Conservation (phyloP, 2,888 invertebrate species). For the Coleophora flavipennella region DNA sequence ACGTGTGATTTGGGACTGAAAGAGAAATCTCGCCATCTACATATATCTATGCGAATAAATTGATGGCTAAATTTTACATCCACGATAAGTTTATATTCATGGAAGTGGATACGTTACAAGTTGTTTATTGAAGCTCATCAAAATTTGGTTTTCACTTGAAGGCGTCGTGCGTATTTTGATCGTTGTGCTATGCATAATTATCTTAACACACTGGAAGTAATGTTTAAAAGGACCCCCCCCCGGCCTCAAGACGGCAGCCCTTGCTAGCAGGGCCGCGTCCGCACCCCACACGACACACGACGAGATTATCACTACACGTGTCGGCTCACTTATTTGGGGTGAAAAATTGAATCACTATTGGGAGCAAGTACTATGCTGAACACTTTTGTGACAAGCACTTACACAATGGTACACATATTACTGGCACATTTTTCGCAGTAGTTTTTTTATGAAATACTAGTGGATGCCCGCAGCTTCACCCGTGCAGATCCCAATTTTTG, state of each 20-base stretch:
- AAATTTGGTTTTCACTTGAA: slow-evolving; percentile 18
- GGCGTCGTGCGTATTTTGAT: slow-evolving; percentile 29
- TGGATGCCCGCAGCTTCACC: no score
- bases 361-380: slow-evolving; percentile 42
- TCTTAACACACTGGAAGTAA: slow-evolving; percentile 46
- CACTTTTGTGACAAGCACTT: slow-evolving; percentile 30
- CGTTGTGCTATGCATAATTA: slow-evolving; percentile 48
- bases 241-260: slow-evolving; percentile 38
- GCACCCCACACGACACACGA: slow-evolving; percentile 21
- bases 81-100: no score
- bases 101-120: slow-evolving; percentile 6
- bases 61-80: not conserved
- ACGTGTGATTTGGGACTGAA: no score
- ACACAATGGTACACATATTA: slow-evolving; percentile 4
- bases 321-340: slow-evolving; percentile 42
- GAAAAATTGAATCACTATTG: slow-evolving; percentile 48
- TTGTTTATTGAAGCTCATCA: slow-evolving; percentile 17
- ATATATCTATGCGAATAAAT: slow-evolving; percentile 4
- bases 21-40: not conserved
- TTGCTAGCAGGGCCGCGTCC: slow-evolving; percentile 25
- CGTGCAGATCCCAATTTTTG: not conserved
- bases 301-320: slow-evolving; percentile 33
- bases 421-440: not conserved
- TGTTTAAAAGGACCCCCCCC: slow-evolving; percentile 38
- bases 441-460: not conserved